Base-by-base conservation (phyloP, 2,113 vertebrate species). In the Turdus rufiventris region DNA sequence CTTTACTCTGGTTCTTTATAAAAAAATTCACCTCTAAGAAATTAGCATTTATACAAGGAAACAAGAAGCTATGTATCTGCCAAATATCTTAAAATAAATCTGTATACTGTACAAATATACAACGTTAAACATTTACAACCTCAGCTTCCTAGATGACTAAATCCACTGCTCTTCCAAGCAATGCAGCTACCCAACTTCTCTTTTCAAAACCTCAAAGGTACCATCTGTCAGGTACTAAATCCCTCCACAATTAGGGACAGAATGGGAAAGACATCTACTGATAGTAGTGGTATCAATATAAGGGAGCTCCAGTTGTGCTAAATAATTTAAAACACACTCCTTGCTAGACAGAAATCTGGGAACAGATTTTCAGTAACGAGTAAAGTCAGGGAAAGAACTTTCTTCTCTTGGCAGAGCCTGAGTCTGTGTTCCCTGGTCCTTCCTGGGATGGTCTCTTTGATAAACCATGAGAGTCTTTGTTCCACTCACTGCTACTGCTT, bases 81-180 rank as follows among this genome's bases (percentile, higher is more conserved):
- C 45, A 88, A 94, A 84, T 94, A 90, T 71, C 94, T 95, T 97
- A 95, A 96, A 97, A 96, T 90, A 89, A 67, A 71, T 94, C 71
- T 91, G 45, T 94, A 79, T 88, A 94, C 98, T 98, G 88, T 97
- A 98, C 94, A 98, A 97, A 98, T 97, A 95, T 95, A 97, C 96
- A 85, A 5, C 1, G 8, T 70, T 56, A 74, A 95, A 96, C 95
- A 87, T 96, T 95, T 91, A 95, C 88, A 96, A 74, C 38, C 25
- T 57, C 65, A 57, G 56, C 75, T 81, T 91, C 51, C 74, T 80
- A 85, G 68, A 73, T 53, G 31, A 84, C 80, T 70, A 36, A 77
- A 75, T 34, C 47, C 61, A 87, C 68, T 85, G 63, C 63, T 62
- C 58, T 75, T 76, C 81, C 63, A 20, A 76, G 85, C 53, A 86